A percentile compares a stretch with the other conserved stretches of the same genome.
phyloP scores from a whole-genome alignment of 2,113 vertebrate species.

The Gymnobelideus leadbeateri region DNA sequence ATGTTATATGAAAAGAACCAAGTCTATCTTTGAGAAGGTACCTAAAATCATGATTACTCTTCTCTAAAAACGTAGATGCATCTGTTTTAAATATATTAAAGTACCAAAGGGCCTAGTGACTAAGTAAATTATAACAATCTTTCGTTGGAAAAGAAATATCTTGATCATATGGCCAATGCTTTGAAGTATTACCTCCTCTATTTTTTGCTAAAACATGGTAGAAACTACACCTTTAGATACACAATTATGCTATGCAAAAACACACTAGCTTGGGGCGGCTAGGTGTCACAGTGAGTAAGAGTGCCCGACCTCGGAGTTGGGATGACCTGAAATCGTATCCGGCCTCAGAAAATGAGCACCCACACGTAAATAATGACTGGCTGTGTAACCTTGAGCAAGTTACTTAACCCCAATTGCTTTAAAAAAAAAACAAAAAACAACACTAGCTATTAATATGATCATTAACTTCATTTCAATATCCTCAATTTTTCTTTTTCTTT shows the following conservation, averaged over 20 bases:
- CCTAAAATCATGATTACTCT: neutral
- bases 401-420: too few relatives aligned
- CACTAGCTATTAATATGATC: neutral
- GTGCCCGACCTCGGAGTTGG: too few relatives aligned
- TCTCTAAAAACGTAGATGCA: slow-evolving; percentile 18
- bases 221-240: neutral
- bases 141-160: neutral
- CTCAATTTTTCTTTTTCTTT: neutral
- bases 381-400: too few relatives aligned
- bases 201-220: neutral
- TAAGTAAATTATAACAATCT: neutral
- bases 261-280: too few relatives aligned
- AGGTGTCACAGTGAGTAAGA: too few relatives aligned
- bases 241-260: neutral
- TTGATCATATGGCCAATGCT: neutral
- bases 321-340: too few relatives aligned
- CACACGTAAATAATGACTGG: too few relatives aligned
- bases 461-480: neutral
- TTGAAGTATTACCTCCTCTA: neutral
- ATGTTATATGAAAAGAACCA: neutral
- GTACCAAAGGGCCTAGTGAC: neutral
- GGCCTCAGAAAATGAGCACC: too few relatives aligned
- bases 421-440: too few relatives aligned
- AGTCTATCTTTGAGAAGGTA: slow-evolving; percentile 11
- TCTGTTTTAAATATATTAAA: slow-evolving; percentile 18